Evolutionary conservation across 2,113 vertebrate genomes (phyloP).

Genomic region (Tichodroma muraria): DNA sequence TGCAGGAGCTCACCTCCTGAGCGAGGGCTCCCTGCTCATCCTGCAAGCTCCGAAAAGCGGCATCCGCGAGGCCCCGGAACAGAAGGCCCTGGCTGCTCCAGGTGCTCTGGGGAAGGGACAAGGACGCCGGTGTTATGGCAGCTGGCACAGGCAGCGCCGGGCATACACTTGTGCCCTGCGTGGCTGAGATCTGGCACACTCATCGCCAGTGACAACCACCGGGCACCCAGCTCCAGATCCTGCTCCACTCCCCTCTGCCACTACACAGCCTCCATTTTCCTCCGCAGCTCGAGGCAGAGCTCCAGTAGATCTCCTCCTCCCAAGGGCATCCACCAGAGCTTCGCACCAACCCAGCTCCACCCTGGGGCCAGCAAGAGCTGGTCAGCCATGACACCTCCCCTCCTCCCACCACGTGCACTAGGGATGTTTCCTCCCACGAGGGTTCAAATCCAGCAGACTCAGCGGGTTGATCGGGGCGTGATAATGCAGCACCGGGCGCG

Average conservation of each 20-base stretch:
- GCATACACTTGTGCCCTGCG: fast-evolving
- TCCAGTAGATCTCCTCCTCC: slow-evolving; percentile 57
- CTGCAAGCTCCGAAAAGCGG: not conserved
- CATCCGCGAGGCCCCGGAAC: not conserved
- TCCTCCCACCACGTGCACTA: fast-evolving
- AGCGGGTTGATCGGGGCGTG: not conserved
- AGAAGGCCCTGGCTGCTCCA: slow-evolving; percentile 28
- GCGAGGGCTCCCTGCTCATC: not conserved
- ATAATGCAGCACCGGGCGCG: not conserved
- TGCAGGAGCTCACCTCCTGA: not conserved
- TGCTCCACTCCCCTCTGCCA: not conserved
- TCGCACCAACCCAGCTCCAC: fast-evolving
- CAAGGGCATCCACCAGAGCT: not conserved
- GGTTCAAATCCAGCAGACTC: not conserved
- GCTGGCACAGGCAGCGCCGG: fast-evolving
- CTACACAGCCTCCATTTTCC: slow-evolving; percentile 64
- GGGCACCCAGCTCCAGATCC: slow-evolving; percentile 52
- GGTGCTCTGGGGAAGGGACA: not conserved
- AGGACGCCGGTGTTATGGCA: not conserved
- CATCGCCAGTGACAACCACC: slow-evolving; percentile 7
- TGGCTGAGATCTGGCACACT: not conserved
- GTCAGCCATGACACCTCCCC: not conserved
- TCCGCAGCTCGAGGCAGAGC: slow-evolving; percentile 64
- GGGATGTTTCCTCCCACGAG: not conserved
- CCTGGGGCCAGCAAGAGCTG: not conserved